Conservation (phyloP, 2,797 vertebrate species). For the Cottoperca gobio region DNA sequence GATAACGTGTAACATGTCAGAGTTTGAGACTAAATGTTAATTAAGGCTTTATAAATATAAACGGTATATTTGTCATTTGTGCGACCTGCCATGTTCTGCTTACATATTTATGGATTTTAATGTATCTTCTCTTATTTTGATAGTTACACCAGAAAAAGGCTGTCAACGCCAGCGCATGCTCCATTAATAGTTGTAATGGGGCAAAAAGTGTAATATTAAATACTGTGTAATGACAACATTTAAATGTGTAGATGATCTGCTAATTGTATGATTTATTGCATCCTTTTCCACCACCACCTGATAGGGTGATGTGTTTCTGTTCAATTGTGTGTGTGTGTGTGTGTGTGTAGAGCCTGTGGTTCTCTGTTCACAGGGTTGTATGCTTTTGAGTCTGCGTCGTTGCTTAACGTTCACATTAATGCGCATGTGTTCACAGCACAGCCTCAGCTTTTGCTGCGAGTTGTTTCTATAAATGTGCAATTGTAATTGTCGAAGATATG, state of each 20-base stretch:
- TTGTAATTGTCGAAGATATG: constrained; percentile 53
- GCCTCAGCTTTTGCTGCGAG: constrained; percentile 14
- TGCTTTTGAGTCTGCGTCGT: constrained; percentile 10
- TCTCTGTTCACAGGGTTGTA: not conserved
- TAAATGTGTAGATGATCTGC: not conserved
- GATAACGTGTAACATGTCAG: not conserved
- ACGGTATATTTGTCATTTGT: not conserved
- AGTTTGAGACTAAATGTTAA: not conserved
- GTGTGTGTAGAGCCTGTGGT: not conserved
- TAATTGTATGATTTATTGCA: not conserved
- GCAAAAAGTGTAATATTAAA: not conserved
- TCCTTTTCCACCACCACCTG: not conserved
- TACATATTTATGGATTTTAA: not conserved
- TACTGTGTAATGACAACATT: constrained; percentile 5
- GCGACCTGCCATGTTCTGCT: not conserved
- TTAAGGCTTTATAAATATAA: not conserved
- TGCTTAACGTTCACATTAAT: not conserved
- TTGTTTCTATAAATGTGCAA: constrained; percentile 44
- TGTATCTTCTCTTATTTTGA: not conserved
- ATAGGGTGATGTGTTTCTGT: not conserved
- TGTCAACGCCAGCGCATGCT: not conserved
- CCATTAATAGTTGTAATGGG: not conserved
- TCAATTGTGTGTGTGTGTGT: not conserved
- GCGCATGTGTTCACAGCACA: constrained; percentile 20
- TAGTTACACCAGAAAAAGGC: not conserved